Conservation (phyloP, 2,113 vertebrate species). For the Ptilonorhynchus violaceus region DNA sequence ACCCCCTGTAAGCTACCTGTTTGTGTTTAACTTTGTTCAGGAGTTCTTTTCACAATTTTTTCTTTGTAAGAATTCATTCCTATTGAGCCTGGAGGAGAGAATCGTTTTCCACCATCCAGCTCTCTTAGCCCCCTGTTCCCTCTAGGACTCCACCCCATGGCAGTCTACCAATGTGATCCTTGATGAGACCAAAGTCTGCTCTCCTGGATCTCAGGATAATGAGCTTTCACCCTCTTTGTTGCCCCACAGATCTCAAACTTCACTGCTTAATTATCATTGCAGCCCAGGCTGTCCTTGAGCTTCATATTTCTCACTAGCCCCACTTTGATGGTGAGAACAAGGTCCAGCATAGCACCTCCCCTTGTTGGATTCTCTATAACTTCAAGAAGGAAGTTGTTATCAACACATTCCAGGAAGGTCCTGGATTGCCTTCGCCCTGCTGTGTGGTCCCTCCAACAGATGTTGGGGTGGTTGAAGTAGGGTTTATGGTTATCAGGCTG, state of each 20-base stretch:
- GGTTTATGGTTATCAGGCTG: neutral
- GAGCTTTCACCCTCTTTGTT: neutral
- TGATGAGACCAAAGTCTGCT: neutral
- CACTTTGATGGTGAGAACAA: neutral
- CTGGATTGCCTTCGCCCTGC: neutral
- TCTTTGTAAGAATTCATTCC: neutral
- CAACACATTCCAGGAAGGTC: neutral
- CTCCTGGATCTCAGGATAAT: neutral
- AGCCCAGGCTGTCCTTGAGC: neutral
- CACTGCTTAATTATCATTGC: neutral
- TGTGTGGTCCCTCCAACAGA: neutral
- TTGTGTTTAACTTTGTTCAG: neutral
- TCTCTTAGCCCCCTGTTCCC: neutral
- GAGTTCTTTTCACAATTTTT: neutral
- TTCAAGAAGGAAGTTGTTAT: neutral
- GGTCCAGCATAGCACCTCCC: neutral
- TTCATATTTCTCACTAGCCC: no score
- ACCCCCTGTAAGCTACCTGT: neutral
- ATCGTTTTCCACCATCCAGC: neutral
- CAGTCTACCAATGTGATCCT: no score
- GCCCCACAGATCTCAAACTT: neutral
- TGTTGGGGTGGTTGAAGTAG: neutral
- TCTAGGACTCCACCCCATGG: neutral
- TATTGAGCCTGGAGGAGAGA: neutral
- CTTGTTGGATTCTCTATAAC: fast-evolving